Evolutionary conservation across 1,140 invertebrate genomes (phyloP).

Genomic region (Calephelis virginiensis): DNA sequence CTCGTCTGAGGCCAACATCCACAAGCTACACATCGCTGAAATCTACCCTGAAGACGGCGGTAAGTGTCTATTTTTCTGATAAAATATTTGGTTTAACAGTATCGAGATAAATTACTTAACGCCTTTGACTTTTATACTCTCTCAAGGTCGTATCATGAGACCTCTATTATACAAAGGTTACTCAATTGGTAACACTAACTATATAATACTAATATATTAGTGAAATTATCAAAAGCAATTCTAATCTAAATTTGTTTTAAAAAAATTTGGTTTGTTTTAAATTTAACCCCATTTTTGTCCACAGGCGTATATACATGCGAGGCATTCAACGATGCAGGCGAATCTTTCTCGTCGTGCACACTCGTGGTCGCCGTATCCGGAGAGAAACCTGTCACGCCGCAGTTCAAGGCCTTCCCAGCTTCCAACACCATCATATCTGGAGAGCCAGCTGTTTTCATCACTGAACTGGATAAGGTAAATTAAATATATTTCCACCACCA

Average conservation of each 20-base stretch:
- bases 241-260: too few relatives aligned
- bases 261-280: neutral
- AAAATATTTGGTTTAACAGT: neutral
- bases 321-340: slow-evolving; percentile 96
- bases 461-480: slow-evolving; percentile 84
- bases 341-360: slow-evolving; percentile 94
- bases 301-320: slow-evolving; percentile 96
- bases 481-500: neutral
- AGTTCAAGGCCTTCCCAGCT: slow-evolving; percentile 92
- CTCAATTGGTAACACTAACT: too few relatives aligned
- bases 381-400: slow-evolving; percentile 89
- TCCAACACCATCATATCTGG: slow-evolving; percentile 91
- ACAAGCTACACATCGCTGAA: slow-evolving; percentile 94
- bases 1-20: slow-evolving; percentile 92
- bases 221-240: too few relatives aligned
- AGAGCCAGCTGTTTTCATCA: slow-evolving; percentile 88
- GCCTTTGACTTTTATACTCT: too few relatives aligned
- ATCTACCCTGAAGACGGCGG: slow-evolving; percentile 94
- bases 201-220: too few relatives aligned
- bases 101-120: too few relatives aligned
- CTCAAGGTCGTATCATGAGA: too few relatives aligned
- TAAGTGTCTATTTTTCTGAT: slow-evolving; percentile 31
- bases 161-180: too few relatives aligned
- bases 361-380: slow-evolving; percentile 92
- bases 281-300: neutral